Conservation (phyloP, 2,113 vertebrate species). For the Salvelinus sp. region DNA sequence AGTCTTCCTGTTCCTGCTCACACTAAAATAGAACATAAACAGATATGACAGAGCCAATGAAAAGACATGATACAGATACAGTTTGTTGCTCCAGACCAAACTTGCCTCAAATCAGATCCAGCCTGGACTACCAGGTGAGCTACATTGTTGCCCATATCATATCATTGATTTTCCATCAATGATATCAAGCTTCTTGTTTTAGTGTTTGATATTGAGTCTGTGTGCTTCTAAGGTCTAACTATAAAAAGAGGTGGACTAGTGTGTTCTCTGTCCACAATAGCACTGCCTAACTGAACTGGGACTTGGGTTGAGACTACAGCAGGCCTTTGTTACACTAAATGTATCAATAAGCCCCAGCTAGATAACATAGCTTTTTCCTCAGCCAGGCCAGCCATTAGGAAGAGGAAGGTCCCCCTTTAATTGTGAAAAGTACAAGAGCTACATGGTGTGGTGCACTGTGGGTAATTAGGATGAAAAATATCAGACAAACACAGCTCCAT, state of each 20-base stretch:
- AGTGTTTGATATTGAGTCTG: too few species aligned
- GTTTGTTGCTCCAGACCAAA: too few species aligned
- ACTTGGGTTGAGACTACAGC: background rate
- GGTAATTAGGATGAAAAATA: slow-evolving; percentile 13
- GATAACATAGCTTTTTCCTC: slow-evolving; percentile 66
- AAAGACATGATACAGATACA: too few species aligned
- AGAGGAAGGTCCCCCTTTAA: slow-evolving; percentile 1
- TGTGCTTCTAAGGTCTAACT: too few species aligned
- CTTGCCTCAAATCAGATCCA: too few species aligned
- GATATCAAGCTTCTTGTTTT: too few species aligned
- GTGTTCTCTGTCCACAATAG: background rate
- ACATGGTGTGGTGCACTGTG: background rate
- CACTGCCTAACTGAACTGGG: background rate
- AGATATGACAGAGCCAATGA: too few species aligned
- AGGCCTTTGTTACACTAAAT: slow-evolving; percentile 21
- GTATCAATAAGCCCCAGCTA: slow-evolving; percentile 55
- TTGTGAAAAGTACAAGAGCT: background rate
- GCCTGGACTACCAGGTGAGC: too few species aligned
- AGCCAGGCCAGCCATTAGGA: background rate
- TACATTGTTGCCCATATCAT: too few species aligned
- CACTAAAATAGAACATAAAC: too few species aligned
- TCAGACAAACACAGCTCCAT: background rate
- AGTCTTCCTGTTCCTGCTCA: too few species aligned
- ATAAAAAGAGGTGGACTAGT: background rate
- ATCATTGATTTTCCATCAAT: too few species aligned